Base-by-base conservation (phyloP, 2,113 vertebrate species). In the Xiphorhynchus elegans region DNA sequence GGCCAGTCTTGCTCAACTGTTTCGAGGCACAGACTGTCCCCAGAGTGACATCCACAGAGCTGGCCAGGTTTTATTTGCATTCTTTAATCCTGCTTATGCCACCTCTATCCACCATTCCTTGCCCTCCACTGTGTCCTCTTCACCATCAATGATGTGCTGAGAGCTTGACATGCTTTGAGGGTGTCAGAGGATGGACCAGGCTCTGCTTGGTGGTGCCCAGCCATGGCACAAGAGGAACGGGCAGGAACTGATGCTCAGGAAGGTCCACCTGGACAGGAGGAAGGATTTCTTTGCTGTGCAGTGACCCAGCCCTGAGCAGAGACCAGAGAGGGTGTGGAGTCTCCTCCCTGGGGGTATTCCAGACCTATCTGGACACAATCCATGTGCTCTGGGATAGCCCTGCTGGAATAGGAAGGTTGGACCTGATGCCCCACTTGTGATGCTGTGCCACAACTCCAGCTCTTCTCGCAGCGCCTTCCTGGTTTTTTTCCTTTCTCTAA, bases 381-480 rank as follows among this genome's bases (percentile, higher is more conserved):
- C 33, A 26, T 46, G 33, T 47, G 56, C 24, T n/a, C n/a, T 42
- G 49, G 67, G 13, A 35, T 50, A 29, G 17, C 31, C 52, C 33
- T 14, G 37, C 37, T 46, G 39, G 53, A n/a, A 33, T 26, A 68
- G 28, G 19, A 60, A 82, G 33, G 6, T 46, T 24, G 4, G 28
- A 29, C 53, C 53, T 17, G 10, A 1, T 7, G 12, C 31, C 7
- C 15, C 40, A 40, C 16, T 33, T 0, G 2, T 12, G 10, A 0
- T 24, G 16, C 37, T 0, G 2, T 14, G 10, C 8, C 11, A 0
- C 42, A 3, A 0, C 90, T 68, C 47, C 6, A 2, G 0, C 39
- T 49, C 39, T 46, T 50, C 26, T 67, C 39, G 0, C 7, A 1
- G 2, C 1, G 2, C 39, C 25, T 8, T 20, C 1, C 1, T 5